phyloP scores from a whole-genome alignment of 1,140 invertebrate species.

The Laupala kohalensis region DNA sequence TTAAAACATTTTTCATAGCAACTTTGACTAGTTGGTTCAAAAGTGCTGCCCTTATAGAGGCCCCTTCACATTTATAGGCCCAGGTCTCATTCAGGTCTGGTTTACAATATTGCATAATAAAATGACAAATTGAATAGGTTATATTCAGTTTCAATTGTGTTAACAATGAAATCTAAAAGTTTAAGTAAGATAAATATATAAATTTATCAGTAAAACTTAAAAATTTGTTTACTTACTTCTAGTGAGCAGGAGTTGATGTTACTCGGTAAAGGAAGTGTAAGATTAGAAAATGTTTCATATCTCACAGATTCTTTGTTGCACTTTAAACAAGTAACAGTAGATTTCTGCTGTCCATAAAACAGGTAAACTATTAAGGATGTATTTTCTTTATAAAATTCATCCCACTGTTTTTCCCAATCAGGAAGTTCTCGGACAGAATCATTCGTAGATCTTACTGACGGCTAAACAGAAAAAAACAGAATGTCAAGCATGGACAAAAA shows the following conservation, averaged over 20 bases:
- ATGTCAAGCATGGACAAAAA: too few relatives aligned
- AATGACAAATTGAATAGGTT: too few relatives aligned
- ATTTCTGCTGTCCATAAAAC: constrained; percentile 81
- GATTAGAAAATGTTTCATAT: constrained; percentile 80
- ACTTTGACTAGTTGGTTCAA: too few relatives aligned
- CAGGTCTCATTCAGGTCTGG: too few relatives aligned
- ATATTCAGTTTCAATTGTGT: too few relatives aligned
- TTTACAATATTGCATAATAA: too few relatives aligned
- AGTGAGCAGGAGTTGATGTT: constrained; percentile 38
- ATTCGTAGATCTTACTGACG: neutral
- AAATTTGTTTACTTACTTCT: constrained; percentile 36
- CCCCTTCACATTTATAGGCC: too few relatives aligned
- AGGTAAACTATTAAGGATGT: constrained; percentile 66
- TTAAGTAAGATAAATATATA: too few relatives aligned
- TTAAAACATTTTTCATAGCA: too few relatives aligned
- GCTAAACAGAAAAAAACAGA: neutral
- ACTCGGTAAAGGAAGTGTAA: constrained; percentile 68
- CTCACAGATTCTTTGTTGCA: constrained; percentile 68
- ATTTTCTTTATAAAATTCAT: constrained; percentile 55
- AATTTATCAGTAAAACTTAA: too few relatives aligned
- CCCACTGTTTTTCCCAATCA: constrained; percentile 33
- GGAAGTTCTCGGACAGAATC: neutral
- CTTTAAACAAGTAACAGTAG: constrained; percentile 60
- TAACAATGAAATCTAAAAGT: too few relatives aligned
- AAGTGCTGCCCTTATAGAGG: too few relatives aligned